phyloP scores from a whole-genome alignment of 1,140 invertebrate species.

The Bactericera cockerelli region DNA sequence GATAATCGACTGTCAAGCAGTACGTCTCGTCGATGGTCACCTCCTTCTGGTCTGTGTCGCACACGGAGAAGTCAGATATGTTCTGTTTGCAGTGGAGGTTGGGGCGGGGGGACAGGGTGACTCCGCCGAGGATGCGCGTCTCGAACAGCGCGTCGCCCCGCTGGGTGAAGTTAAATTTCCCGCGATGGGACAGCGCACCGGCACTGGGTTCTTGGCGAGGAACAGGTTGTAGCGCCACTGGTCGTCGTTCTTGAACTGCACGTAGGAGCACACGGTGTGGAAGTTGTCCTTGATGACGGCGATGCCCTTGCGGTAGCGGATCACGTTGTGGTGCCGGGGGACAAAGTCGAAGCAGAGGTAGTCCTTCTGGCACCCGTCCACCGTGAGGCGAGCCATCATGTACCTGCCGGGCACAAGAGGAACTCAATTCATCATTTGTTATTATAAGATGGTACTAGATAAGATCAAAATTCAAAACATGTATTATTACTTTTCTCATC shows the following conservation, averaged over 20 bases:
- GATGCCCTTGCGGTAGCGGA: constrained; percentile 76
- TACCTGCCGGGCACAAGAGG: constrained; percentile 9
- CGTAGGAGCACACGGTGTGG: constrained; percentile 84
- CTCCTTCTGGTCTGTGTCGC: constrained; percentile 84
- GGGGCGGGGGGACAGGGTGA: constrained; percentile 79
- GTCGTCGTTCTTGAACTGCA: constrained; percentile 69
- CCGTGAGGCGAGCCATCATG: constrained; percentile 89
- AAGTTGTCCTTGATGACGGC: constrained; percentile 81
- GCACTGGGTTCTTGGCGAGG: constrained; percentile 76
- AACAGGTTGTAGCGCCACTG: constrained; percentile 81
- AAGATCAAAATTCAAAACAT: too few relatives aligned
- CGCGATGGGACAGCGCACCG: constrained; percentile 85
- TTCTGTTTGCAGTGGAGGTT: constrained; percentile 86
- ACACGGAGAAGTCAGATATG: constrained; percentile 87
- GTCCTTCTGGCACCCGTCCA: constrained; percentile 96
- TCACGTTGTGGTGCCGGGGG: constrained; percentile 87
- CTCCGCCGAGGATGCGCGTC: constrained; percentile 84
- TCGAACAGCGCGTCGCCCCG: constrained; percentile 72
- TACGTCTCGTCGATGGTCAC: constrained; percentile 87
- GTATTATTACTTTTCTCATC: too few relatives aligned
- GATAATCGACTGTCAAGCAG: constrained; percentile 87
- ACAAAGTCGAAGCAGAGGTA: constrained; percentile 95
- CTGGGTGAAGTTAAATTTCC: constrained; percentile 88
- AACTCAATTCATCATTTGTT: too few relatives aligned
- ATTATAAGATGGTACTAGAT: too few relatives aligned